These are phyloP conservation scores for Lepidurus couesii DNA, from an alignment of 1,140 invertebrate species.

Conservation along the genomic window DNA sequence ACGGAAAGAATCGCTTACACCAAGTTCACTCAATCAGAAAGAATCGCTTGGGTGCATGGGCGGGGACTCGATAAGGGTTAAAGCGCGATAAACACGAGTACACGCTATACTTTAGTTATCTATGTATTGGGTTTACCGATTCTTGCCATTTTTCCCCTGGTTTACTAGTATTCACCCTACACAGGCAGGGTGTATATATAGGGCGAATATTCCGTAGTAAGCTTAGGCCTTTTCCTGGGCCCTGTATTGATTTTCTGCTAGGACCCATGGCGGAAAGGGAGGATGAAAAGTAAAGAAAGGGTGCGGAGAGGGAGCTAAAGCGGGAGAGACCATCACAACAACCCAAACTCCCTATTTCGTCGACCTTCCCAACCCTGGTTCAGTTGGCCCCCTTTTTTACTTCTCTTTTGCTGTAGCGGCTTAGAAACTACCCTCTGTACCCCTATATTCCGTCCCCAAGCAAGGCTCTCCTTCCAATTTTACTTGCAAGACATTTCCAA, in stretches of 20 bases:
- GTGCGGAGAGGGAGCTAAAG: neutral
- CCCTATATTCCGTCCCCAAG: neutral
- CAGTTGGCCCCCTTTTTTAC: neutral
- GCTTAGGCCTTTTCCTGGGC: neutral
- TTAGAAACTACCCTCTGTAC: neutral
- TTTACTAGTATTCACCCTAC: neutral
- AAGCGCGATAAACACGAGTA: no score
- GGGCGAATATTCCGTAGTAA: no score
- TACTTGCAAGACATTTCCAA: neutral
- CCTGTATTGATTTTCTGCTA: slow-evolving; percentile 5
- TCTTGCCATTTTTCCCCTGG: neutral
- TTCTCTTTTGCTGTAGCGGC: neutral
- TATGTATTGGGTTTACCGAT: neutral
- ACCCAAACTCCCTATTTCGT: neutral
- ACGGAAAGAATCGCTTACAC: neutral
- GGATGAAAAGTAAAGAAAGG: slow-evolving; percentile 9
- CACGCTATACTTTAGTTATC: no score
- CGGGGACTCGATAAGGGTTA: no score
- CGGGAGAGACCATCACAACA: neutral
- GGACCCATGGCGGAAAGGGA: neutral
- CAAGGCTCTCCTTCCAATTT: neutral
- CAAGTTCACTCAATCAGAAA: no score
- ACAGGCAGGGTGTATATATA: no score
- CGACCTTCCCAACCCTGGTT: neutral
- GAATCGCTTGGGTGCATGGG: no score